Percentiles rank a stretch among this genome's conserved stretches.
Conservation (phyloP, 2,888 invertebrate genomes). For the Shargacucullia verbasci region DNA sequence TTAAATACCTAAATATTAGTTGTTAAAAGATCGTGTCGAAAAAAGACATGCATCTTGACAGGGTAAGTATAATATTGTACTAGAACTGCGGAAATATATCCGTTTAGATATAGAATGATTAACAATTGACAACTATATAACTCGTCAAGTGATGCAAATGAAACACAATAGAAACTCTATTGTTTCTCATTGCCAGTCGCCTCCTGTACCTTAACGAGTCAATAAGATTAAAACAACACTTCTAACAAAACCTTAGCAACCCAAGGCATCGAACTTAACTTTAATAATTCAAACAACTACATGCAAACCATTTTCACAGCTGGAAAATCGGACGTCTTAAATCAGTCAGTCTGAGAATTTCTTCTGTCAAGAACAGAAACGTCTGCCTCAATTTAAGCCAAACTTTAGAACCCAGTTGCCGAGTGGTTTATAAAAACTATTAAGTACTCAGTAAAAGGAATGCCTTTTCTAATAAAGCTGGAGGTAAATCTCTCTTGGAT, state of each 20-base stretch:
- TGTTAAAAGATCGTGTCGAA: no score
- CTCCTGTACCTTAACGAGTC: no score
- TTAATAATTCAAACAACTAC: constrained; percentile 4
- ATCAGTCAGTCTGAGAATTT: constrained; percentile 31
- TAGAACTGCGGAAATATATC: no score
- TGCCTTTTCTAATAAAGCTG: constrained; percentile 64
- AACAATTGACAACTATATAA: no score
- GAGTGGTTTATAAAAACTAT: constrained; percentile 55
- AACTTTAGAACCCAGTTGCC: constrained; percentile 33
- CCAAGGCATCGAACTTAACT: constrained; percentile 5
- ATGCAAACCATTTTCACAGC: constrained; percentile 10
- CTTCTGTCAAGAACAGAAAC: constrained; percentile 23
- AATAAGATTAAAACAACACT: neutral
- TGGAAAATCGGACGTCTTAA: constrained; percentile 18
- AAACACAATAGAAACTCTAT: no score
- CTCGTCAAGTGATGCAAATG: no score
- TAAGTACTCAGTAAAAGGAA: constrained; percentile 55
- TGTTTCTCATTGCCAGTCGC: no score
- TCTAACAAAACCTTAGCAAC: neutral
- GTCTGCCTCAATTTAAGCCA: constrained; percentile 18
- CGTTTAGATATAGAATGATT: no score
- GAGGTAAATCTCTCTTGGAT: constrained; percentile 60
- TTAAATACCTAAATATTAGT: no score
- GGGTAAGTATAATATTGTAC: no score
- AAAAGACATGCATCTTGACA: no score